Percentiles rank a stretch among this genome's conserved stretches.
Conservation (phyloP, 2,888 invertebrate genomes). For the Nebria salina region DNA sequence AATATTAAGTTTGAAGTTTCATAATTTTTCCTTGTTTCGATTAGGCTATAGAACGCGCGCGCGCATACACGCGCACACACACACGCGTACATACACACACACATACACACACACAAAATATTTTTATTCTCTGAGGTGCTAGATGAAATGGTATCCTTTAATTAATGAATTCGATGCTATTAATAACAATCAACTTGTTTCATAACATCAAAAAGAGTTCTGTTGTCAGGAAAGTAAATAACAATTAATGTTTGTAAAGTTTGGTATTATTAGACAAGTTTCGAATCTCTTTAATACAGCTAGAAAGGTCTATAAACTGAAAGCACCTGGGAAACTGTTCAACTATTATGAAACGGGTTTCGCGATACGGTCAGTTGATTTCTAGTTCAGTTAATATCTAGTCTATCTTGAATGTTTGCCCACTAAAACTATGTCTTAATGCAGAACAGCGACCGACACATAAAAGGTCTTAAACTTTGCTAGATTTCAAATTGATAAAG, state of each 20-base stretch:
- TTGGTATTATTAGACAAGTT: conserved; percentile 34
- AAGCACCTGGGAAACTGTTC: conserved; percentile 35
- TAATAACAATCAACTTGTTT: too few relatives aligned
- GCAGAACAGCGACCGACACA: neutral
- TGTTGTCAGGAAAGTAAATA: neutral
- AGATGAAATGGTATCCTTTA: too few relatives aligned
- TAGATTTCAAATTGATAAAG: neutral
- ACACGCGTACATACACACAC: too few relatives aligned
- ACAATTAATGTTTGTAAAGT: neutral
- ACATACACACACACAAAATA: too few relatives aligned
- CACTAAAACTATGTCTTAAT: neutral
- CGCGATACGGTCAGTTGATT: conserved; percentile 43
- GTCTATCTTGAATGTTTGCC: conserved; percentile 9
- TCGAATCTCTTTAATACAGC: neutral
- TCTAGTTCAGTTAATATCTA: conserved; percentile 38
- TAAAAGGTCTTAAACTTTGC: neutral
- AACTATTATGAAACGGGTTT: conserved; percentile 37
- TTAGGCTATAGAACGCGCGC: too few relatives aligned
- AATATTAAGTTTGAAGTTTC: too few relatives aligned
- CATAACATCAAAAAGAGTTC: neutral
- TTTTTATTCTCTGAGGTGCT: too few relatives aligned
- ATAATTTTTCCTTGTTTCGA: too few relatives aligned
- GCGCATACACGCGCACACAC: too few relatives aligned
- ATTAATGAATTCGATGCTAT: too few relatives aligned
- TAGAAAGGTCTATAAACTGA: neutral